Evolutionary conservation across 2,113 vertebrate genomes (phyloP).

Genomic region (Pyrgilauda ruficollis): DNA sequence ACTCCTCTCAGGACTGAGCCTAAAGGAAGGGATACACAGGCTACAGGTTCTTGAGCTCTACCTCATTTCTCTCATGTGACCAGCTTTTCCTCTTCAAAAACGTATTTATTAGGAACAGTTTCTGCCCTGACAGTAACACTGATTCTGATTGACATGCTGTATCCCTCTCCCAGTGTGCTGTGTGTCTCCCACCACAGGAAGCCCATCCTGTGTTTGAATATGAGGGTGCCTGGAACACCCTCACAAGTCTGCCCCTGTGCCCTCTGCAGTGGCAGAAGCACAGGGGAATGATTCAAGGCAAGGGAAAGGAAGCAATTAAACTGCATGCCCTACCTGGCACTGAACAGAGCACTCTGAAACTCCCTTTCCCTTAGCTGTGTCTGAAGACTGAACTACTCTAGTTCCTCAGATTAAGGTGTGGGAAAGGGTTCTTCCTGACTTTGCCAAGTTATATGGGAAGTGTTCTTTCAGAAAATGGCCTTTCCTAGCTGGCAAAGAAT

Average conservation of each 20-base stretch:
- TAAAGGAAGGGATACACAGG: not conserved
- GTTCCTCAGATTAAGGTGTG: not conserved
- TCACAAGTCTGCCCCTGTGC: not conserved
- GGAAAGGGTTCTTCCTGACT: not conserved
- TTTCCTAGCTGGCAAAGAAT: not conserved
- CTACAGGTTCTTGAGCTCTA: not conserved
- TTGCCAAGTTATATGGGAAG: not conserved
- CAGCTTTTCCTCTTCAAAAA: not conserved
- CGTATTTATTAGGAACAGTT: rapidly evolving
- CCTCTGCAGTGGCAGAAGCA: rapidly evolving
- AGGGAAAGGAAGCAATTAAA: not conserved
- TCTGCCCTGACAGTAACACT: not conserved
- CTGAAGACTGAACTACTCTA: not conserved
- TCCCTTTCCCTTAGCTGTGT: not conserved
- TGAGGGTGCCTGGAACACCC: not conserved
- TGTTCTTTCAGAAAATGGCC: not conserved
- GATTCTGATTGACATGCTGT: rapidly evolving
- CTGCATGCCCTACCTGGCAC: not conserved
- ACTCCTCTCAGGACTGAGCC: not conserved
- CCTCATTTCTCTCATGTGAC: not conserved
- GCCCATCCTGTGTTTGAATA: not conserved
- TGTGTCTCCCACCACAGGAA: not conserved
- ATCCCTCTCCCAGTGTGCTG: not conserved
- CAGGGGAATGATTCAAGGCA: not conserved
- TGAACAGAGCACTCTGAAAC: not conserved